phyloP scores from a whole-genome alignment of 2,113 vertebrate genomes.

The Tychaedon coryphoeus region DNA sequence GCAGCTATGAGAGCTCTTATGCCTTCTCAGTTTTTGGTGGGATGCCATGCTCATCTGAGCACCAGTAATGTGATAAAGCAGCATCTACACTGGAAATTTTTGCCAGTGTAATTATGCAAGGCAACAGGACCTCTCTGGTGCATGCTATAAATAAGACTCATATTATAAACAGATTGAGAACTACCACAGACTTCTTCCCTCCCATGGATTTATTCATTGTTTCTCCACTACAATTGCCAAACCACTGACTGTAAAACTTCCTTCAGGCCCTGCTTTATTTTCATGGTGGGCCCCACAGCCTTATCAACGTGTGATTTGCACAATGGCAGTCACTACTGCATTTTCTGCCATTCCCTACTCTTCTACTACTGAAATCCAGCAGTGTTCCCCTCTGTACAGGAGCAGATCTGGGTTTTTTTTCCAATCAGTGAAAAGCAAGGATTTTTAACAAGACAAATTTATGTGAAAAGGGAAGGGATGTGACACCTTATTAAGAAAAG shows the following conservation, averaged over 20 bases:
- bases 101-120: not conserved
- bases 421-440: not conserved
- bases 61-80: not conserved
- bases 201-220: slow-evolving; percentile 3
- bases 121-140: not conserved
- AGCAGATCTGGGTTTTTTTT: not conserved
- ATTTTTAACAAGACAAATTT: not conserved
- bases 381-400: not conserved
- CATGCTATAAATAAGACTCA: not conserved
- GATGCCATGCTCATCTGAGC: not conserved
- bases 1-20: not conserved
- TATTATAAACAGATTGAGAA: slow-evolving; percentile 48
- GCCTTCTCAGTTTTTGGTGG: not conserved
- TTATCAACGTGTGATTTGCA: not conserved
- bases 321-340: not conserved
- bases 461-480: not conserved
- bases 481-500: slow-evolving; percentile 5
- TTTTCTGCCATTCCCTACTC: not conserved
- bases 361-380: not conserved
- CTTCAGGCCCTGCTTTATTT: not conserved
- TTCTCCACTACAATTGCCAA: slow-evolving; percentile 20
- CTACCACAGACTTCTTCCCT: not conserved
- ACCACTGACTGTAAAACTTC: slow-evolving; percentile 29
- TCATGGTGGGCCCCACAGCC: not conserved
- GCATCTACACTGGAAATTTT: not conserved